These are phyloP conservation scores for Eidolon helvum DNA, from an alignment of 2,113 vertebrate species.

Conservation along the genomic window DNA sequence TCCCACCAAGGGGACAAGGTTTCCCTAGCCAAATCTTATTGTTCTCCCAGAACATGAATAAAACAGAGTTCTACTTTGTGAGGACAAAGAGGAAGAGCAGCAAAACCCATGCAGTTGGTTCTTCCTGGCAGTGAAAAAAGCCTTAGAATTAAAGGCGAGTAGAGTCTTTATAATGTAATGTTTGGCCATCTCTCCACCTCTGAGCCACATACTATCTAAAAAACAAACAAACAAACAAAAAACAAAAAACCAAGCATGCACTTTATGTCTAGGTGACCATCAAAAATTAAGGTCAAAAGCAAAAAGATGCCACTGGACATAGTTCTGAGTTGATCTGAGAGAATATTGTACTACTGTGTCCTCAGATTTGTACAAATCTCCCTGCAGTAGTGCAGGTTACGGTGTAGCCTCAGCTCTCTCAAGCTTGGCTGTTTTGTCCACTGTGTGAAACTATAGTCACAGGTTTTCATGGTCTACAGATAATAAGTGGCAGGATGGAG, in stretches of 20 bases:
- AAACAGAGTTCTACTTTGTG: background rate
- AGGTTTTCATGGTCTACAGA: background rate
- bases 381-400: background rate
- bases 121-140: background rate
- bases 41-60: background rate
- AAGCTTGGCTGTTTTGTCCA: background rate
- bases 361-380: background rate
- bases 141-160: background rate
- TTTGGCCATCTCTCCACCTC: background rate
- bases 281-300: background rate
- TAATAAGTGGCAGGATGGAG: background rate
- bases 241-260: background rate
- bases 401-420: background rate
- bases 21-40: background rate
- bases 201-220: background rate
- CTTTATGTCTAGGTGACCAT: background rate
- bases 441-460: background rate
- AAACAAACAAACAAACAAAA: background rate
- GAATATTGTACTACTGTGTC: background rate
- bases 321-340: background rate
- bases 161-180: background rate
- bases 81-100: background rate
- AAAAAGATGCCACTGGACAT: background rate
- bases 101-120: background rate
- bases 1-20: background rate